phyloP scores from a whole-genome alignment of 2,888 invertebrate species.

The Andrena trimmerana region DNA sequence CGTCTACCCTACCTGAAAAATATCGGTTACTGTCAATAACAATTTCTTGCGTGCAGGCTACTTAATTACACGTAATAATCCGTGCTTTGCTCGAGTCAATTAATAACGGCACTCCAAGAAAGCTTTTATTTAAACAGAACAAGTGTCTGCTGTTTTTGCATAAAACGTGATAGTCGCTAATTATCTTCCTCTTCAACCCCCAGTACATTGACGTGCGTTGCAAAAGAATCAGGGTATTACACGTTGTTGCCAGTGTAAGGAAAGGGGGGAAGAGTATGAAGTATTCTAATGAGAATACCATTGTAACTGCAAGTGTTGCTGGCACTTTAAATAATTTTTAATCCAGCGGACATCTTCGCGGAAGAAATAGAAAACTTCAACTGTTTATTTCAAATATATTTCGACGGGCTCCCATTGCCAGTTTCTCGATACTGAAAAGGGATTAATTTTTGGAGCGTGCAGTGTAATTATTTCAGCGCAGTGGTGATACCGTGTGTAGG shows the following conservation, averaged over 20 bases:
- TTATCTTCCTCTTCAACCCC: conserved; percentile 18
- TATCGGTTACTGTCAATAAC: neutral
- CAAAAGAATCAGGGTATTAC: neutral
- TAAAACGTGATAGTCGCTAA: conserved; percentile 43
- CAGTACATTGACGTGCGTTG: neutral
- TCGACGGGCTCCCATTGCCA: neutral
- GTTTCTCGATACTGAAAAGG: neutral
- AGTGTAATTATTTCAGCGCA: conserved; percentile 21
- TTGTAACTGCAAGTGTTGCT: too few relatives aligned
- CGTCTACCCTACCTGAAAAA: neutral
- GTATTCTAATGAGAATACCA: neutral
- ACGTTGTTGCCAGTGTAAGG: neutral
- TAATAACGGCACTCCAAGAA: conserved; percentile 9
- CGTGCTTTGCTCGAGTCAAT: conserved; percentile 21
- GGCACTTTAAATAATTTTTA: neutral
- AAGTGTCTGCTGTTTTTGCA: conserved; percentile 15
- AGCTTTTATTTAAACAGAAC: conserved; percentile 38
- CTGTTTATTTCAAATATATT: neutral
- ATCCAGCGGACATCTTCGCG: neutral
- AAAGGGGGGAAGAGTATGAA: neutral
- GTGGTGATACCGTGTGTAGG: neutral
- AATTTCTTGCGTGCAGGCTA: neutral
- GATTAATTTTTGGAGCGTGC: neutral
- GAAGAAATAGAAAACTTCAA: too few relatives aligned
- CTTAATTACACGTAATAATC: conserved; percentile 24